Conservation (phyloP, 1,140 invertebrate species). For the Pogonognathellus flavescens region DNA sequence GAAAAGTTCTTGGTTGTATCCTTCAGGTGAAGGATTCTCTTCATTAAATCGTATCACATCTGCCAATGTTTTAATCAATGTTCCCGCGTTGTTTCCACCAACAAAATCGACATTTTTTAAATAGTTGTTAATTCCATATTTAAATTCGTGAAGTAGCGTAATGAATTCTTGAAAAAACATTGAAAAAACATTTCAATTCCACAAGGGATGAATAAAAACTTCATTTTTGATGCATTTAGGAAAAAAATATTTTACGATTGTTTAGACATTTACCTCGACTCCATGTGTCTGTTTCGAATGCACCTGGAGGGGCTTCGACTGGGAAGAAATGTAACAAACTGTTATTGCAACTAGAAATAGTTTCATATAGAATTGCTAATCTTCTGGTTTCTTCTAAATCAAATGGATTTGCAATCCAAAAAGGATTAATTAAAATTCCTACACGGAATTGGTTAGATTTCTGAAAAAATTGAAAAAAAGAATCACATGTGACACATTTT, state of each 20-base stretch:
- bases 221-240: no score
- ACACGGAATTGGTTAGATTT: background rate
- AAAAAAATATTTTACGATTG: background rate
- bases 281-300: background rate
- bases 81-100: slow-evolving; percentile 28
- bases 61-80: slow-evolving; percentile 25
- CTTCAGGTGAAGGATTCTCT: slow-evolving; percentile 35
- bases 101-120: slow-evolving; percentile 24
- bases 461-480: background rate
- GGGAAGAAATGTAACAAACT: background rate
- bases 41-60: slow-evolving; percentile 59
- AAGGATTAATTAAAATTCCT: background rate
- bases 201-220: no score
- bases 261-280: background rate
- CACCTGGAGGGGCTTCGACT: background rate
- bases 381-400: background rate
- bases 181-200: no score
- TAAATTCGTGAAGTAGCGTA: background rate
- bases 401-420: background rate
- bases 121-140: slow-evolving; percentile 16
- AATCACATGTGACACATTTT: background rate
- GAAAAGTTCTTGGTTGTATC: slow-evolving; percentile 52
- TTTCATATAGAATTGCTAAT: background rate
- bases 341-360: background rate
- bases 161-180: background rate